Evolutionary conservation across 2,113 vertebrate genomes (phyloP).

Genomic region (Ardeotis arabs): DNA sequence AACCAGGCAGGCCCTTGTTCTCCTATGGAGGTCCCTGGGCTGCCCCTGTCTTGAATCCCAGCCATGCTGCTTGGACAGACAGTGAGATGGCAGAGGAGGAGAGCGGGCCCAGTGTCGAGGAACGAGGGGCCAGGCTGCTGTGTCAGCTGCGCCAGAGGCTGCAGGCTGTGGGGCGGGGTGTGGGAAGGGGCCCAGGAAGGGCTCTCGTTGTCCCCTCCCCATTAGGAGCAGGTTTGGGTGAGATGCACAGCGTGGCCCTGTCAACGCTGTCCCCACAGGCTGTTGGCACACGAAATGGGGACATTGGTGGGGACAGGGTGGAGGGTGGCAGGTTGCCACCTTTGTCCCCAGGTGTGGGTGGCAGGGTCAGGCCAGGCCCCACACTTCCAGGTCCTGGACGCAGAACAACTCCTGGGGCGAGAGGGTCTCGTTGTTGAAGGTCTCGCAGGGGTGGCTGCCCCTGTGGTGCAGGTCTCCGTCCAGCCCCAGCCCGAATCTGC

Average conservation of each 20-base stretch:
- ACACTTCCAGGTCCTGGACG: conserved; percentile 85
- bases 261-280: fast-evolving
- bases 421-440: conserved; percentile 85
- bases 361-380: conserved; percentile 78
- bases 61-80: not conserved
- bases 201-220: not conserved
- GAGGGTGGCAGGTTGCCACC: not conserved
- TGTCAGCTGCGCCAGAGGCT: not conserved
- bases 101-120: not conserved
- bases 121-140: not conserved
- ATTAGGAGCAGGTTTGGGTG: fast-evolving
- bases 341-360: not conserved
- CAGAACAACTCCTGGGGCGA: conserved; percentile 83
- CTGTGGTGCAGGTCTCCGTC: conserved; percentile 85
- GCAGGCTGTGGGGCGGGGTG: not conserved
- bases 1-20: not conserved
- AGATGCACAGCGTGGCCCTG: not conserved
- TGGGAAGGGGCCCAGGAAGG: not conserved
- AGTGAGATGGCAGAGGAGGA: not conserved
- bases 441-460: conserved; percentile 85
- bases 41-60: not conserved
- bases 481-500: conserved; percentile 88
- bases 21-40: fast-evolving
- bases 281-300: not conserved
- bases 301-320: not conserved